Conservation (phyloP, 2,888 invertebrate species). For the Clostera curtula region DNA sequence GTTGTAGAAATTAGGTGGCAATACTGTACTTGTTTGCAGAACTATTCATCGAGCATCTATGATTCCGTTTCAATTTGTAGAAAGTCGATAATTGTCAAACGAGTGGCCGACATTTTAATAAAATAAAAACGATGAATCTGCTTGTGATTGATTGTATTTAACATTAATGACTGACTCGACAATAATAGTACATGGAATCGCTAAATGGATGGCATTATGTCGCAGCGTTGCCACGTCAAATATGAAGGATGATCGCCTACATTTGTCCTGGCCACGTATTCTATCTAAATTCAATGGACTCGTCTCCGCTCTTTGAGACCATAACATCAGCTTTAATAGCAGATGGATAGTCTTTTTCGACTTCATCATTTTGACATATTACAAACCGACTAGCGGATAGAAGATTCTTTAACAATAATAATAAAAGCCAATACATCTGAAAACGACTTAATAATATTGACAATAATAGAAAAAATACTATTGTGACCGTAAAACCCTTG, state of each 20-base stretch:
- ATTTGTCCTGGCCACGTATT: conserved; percentile 45
- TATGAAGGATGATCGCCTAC: conserved; percentile 55
- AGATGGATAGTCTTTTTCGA: conserved; percentile 19
- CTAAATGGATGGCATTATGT: conserved; percentile 61
- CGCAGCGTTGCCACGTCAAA: conserved; percentile 49
- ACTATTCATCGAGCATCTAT: conserved; percentile 41
- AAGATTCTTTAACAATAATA: too few species aligned
- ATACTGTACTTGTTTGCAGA: conserved; percentile 47
- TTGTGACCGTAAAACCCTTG: conserved; percentile 21
- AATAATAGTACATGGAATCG: conserved; percentile 49
- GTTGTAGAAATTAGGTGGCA: conserved; percentile 36
- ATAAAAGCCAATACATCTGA: too few species aligned
- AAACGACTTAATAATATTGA: conserved; percentile 7
- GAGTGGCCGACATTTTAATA: conserved; percentile 30
- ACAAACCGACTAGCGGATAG: conserved; percentile 17
- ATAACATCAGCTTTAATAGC: conserved; percentile 33
- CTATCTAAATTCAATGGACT: conserved; percentile 38
- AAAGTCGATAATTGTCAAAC: conserved; percentile 51
- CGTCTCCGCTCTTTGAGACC: conserved; percentile 29
- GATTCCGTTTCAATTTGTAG: conserved; percentile 52
- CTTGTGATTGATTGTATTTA: conserved; percentile 52
- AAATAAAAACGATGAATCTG: conserved; percentile 26
- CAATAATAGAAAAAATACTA: conserved; percentile 15
- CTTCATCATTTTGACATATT: conserved; percentile 29
- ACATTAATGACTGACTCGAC: conserved; percentile 51